phyloP scores from a whole-genome alignment of 2,113 vertebrate genomes.

The Struthidea cinerea region DNA sequence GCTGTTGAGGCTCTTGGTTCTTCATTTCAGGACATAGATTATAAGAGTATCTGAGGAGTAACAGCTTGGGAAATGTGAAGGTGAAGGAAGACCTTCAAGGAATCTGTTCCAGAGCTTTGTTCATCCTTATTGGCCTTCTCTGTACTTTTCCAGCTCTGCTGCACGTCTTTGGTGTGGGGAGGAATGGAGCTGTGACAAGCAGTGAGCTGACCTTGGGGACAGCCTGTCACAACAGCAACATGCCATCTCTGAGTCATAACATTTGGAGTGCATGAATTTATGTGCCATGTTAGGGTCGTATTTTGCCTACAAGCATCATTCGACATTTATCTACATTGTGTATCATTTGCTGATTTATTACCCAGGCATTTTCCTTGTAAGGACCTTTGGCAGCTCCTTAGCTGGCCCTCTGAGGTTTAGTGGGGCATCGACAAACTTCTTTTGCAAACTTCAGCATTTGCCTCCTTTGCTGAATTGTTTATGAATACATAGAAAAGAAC shows the following conservation, averaged over 20 bases:
- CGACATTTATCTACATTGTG: fast-evolving
- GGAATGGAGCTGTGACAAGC: fast-evolving
- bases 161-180: background rate
- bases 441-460: background rate
- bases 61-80: background rate
- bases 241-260: background rate
- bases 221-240: background rate
- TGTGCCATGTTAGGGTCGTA: background rate
- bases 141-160: background rate
- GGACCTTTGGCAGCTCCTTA: background rate
- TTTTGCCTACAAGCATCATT: background rate
- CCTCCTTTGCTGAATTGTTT: background rate
- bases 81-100: background rate
- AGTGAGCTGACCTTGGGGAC: background rate
- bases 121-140: background rate
- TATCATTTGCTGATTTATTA: background rate
- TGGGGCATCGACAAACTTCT: fast-evolving
- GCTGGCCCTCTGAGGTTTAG: background rate
- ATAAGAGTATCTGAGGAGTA: background rate
- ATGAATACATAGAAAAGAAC: background rate
- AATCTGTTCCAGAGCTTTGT: background rate
- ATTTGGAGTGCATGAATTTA: background rate
- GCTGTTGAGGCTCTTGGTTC: background rate
- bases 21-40: background rate
- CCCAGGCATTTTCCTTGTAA: background rate